phyloP scores from a whole-genome alignment of 1,140 invertebrate species.

The Cherax quadricarinatus region DNA sequence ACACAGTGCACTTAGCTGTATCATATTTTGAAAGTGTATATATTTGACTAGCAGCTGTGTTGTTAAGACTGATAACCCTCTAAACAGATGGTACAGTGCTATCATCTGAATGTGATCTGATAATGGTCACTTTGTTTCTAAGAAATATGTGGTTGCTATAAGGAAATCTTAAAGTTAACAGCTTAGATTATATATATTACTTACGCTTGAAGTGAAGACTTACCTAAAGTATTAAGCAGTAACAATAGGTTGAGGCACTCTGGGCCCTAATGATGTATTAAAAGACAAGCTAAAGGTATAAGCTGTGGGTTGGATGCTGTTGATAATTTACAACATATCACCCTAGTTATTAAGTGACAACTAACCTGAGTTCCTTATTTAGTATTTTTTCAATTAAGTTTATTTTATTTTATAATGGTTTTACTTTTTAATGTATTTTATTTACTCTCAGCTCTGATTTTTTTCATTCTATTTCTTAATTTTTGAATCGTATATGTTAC shows the following conservation, averaged over 20 bases:
- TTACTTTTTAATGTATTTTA: conserved; percentile 14
- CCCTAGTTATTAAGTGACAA: conserved; percentile 49
- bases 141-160: neutral
- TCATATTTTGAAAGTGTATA: neutral
- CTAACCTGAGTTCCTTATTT: conserved; percentile 43
- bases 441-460: neutral
- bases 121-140: neutral
- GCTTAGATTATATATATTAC: neutral
- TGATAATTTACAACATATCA: conserved; percentile 50
- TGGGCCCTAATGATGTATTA: conserved; percentile 7
- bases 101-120: neutral
- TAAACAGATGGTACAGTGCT: neutral
- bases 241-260: conserved; percentile 5
- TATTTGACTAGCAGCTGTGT: neutral
- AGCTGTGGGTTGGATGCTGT: neutral
- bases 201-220: neutral
- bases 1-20: neutral
- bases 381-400: conserved; percentile 15
- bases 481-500: neutral
- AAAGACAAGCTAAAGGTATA: conserved; percentile 39
- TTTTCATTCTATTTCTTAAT: neutral
- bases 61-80: neutral
- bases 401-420: neutral
- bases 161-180: neutral
- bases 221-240: neutral